Base-by-base conservation (phyloP, 2,113 vertebrate species). In the Stictonetta naevosa region DNA sequence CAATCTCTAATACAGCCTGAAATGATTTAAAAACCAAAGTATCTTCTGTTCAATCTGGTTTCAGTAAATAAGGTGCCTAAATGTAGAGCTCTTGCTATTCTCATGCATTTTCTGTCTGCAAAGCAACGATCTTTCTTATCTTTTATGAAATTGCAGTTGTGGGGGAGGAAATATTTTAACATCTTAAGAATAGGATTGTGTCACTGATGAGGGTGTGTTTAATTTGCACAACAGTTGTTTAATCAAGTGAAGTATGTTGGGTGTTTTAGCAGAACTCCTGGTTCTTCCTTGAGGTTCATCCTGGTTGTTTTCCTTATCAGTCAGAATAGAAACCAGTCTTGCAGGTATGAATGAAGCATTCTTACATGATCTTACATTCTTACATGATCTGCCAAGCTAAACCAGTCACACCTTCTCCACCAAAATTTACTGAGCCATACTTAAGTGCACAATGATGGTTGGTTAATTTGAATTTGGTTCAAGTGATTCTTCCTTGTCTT, bases 281-380 rank as follows among this genome's bases (percentile, higher is more conserved):
- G 44, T 69, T 87, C 94, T 96, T 87, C 90, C 90, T 73, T 92
- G 92, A 86, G 90, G 73, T 91, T 95, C 69, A 75, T 95, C 95
- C 88, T 96, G 92, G 1, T 92, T 93, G 76, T 86, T 96, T 92
- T 89, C 3, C 3, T 85, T 93, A 86, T 90, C 90, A 88, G 91
- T 68, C 69, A 91, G 88, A 81, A 36, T 48, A 88, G 86, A 92
- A 97, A 97, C 95, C 93, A 96, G 96, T 97, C 92, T 79, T 90
- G 73, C 92, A 94, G 86, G 95, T 96, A 93, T 40, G 66, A 92
- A 52, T 88, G 90, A 92, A 72, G 62, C 92, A 96, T 90, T 93
- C 83, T 71, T 62, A 66, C 38, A 23, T 0, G 4, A 76, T 84
- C 76, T 93, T n/a, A n/a, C n/a, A 96, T 90, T 93, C 83, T 71